These are phyloP conservation scores for Chiropotes sagulatus DNA, from an alignment of 2,797 vertebrate species.

Conservation along the genomic window DNA sequence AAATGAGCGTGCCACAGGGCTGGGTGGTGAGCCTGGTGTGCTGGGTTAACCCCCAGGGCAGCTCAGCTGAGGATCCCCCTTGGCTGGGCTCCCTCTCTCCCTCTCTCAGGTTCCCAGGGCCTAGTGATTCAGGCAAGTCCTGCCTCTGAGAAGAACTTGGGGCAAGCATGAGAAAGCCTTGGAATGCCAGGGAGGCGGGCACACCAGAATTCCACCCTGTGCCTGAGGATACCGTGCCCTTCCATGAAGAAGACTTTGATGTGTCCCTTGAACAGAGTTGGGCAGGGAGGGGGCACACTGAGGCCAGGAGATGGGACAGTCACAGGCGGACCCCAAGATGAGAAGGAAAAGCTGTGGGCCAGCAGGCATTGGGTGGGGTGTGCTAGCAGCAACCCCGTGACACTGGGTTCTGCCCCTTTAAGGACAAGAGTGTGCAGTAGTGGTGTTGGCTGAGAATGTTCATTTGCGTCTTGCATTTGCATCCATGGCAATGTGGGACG, in stretches of 20 bases:
- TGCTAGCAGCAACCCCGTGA: neutral
- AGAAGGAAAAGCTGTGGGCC: neutral
- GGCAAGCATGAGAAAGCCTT: neutral
- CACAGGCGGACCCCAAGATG: neutral
- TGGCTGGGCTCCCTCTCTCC: accelerated
- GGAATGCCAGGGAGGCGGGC: neutral
- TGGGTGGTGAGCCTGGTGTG: neutral
- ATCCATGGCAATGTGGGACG: neutral
- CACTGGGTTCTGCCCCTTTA: neutral
- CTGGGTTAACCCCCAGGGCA: neutral
- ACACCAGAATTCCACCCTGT: neutral
- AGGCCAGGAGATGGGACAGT: neutral
- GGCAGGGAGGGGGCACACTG: neutral
- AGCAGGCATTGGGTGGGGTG: neutral
- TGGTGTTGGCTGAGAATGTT: neutral
- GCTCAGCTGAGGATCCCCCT: neutral
- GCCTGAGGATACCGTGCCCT: accelerated
- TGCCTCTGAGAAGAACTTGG: neutral
- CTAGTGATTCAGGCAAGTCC: neutral
- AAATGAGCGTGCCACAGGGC: neutral
- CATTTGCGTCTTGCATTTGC: neutral
- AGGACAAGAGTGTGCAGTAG: neutral
- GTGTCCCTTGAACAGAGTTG: neutral
- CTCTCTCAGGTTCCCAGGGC: neutral
- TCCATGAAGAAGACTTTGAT: neutral